These are phyloP conservation scores for Struthio camelus DNA, from an alignment of 2,113 vertebrate genomes.

Conservation along the genomic window DNA sequence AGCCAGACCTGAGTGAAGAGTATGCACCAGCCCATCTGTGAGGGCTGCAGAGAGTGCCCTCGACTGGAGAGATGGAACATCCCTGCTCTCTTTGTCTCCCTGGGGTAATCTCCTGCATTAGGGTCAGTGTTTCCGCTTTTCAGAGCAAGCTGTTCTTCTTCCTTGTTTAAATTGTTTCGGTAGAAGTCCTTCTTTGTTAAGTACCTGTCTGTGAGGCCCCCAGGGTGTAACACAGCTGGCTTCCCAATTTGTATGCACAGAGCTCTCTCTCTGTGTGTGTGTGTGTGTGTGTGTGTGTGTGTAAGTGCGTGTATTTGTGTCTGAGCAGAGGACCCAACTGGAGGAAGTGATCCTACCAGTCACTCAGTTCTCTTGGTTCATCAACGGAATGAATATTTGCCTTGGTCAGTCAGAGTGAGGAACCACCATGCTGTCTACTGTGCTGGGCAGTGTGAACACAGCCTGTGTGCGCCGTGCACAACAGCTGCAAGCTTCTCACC, in stretches of 20 bases:
- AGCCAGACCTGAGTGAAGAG: neutral
- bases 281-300: neutral
- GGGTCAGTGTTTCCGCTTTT: neutral
- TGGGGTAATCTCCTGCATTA: neutral
- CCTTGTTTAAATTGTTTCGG: neutral
- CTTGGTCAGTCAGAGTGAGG: neutral
- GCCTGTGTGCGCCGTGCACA: neutral
- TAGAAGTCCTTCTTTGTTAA: neutral
- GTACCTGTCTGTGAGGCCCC: neutral
- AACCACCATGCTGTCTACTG: neutral
- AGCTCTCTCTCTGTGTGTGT: neutral
- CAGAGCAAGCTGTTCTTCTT: neutral
- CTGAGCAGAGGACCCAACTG: neutral
- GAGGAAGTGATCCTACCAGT: neutral
- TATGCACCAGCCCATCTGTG: neutral
- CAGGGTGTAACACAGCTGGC: neutral
- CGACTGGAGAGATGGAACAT: neutral
- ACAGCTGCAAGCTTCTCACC: neutral
- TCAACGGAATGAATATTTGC: neutral
- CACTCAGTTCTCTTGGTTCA: neutral
- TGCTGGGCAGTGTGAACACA: neutral
- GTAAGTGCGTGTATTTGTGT: neutral
- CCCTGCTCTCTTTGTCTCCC: neutral
- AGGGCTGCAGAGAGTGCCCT: neutral
- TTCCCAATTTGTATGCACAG: neutral